Evolutionary conservation across 53 echinoderm and acorn worm genomes (phyloP).

Genomic region (Holothuria scabra): DNA sequence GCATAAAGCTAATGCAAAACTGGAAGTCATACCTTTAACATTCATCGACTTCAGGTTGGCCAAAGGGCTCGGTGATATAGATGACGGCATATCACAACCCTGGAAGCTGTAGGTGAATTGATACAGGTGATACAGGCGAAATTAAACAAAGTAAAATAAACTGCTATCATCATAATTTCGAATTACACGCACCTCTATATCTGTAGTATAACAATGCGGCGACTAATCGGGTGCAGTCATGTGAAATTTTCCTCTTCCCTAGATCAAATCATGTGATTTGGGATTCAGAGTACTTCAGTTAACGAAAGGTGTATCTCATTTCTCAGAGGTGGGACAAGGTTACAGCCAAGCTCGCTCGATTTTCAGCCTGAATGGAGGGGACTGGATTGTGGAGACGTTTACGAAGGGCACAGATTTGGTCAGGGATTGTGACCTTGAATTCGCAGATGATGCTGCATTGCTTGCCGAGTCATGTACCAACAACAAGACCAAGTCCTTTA

Average conservation of each 20-base stretch:
- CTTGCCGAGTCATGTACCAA: constrained; percentile 8
- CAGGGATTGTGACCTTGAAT: background rate
- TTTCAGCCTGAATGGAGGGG: constrained; percentile 1
- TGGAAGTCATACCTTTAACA: constrained; percentile 27
- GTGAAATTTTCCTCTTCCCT: no score
- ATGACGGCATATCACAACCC: constrained; percentile 30
- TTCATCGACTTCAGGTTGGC: constrained; percentile 37
- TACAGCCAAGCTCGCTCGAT: background rate
- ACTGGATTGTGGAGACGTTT: constrained; percentile 24
- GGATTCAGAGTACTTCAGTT: background rate
- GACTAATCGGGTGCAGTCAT: background rate
- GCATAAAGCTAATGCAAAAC: background rate
- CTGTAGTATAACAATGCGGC: background rate
- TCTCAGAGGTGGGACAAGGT: no score
- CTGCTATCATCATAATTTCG: constrained; percentile 10
- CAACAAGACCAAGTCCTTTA: constrained; percentile 25
- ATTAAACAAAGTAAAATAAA: background rate
- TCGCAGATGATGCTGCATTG: background rate
- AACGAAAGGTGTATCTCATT: no score
- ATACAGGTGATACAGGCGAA: constrained; percentile 23
- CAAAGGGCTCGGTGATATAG: constrained; percentile 13
- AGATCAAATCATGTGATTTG: background rate
- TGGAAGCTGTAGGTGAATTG: constrained; percentile 22
- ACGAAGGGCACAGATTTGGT: background rate
- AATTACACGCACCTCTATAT: background rate